A percentile compares a stretch with the other conserved stretches of the same genome.
phyloP scores from a whole-genome alignment of 2,797 vertebrate species.

The Malacoctenus gilli region DNA sequence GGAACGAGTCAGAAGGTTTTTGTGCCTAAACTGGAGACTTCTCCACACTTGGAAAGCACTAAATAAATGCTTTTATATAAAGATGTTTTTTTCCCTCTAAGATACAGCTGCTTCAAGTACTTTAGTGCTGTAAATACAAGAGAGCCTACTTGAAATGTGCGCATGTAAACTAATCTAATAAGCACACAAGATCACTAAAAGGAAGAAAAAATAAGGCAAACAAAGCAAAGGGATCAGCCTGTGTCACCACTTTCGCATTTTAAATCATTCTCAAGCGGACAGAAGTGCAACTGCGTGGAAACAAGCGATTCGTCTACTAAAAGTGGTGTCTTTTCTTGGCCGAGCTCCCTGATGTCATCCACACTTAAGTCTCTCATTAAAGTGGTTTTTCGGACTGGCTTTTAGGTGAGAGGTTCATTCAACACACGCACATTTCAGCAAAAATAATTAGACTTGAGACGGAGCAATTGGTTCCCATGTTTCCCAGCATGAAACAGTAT shows the following conservation, averaged over 20 bases:
- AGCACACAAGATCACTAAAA: conserved; percentile 4
- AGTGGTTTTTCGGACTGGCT: conserved; percentile 17
- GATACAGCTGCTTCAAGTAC: conserved; percentile 33
- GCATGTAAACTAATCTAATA: neutral
- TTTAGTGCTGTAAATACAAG: conserved; percentile 29
- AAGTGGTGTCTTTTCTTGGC: conserved; percentile 34
- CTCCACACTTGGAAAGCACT: conserved; percentile 29
- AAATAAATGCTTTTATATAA: conserved; percentile 27
- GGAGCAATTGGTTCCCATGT: too few species aligned
- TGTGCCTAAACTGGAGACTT: conserved; percentile 24
- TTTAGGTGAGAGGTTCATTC: conserved; percentile 12
- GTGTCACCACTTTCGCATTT: neutral
- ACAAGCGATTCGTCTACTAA: conserved; percentile 17
- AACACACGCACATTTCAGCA: too few species aligned
- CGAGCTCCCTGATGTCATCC: conserved; percentile 10
- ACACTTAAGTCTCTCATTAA: conserved; percentile 25
- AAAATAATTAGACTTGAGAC: too few species aligned
- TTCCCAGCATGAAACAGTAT: too few species aligned
- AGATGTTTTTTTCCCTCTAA: conserved; percentile 13
- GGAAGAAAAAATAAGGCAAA: conserved; percentile 3
- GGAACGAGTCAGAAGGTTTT: conserved; percentile 47
- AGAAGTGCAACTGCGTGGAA: neutral
- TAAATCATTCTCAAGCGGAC: conserved; percentile 8
- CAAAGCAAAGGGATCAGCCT: neutral
- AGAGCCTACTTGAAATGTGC: conserved; percentile 15